These are phyloP conservation scores for Heterohyrax brucei DNA, from an alignment of 2,797 vertebrate species.

Conservation along the genomic window DNA sequence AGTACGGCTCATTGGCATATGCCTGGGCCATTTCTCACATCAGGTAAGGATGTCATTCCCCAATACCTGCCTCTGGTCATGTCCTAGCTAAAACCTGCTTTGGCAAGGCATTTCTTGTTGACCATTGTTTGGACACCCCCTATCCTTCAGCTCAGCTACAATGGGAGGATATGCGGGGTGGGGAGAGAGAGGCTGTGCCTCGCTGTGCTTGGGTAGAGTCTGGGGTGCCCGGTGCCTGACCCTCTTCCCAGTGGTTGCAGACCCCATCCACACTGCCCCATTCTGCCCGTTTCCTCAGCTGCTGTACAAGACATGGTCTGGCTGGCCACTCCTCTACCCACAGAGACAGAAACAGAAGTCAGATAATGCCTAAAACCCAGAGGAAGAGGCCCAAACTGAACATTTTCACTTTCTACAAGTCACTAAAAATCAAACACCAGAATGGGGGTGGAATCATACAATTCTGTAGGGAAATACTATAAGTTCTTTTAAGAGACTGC, in stretches of 20 bases:
- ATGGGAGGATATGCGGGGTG: not conserved
- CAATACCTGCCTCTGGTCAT: not conserved
- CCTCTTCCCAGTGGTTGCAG: not conserved
- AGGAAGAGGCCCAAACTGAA: not conserved
- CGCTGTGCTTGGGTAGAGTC: not conserved
- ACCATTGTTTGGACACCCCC: slow-evolving; percentile 13
- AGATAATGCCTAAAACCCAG: not conserved
- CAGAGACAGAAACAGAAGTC: not conserved
- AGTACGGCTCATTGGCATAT: rapidly evolving
- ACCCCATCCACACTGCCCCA: not conserved
- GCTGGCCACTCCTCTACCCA: not conserved
- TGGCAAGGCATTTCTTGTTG: slow-evolving; percentile 3
- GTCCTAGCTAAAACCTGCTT: not conserved
- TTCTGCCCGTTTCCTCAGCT: not conserved
- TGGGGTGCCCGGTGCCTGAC: not conserved
- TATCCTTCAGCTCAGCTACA: not conserved
- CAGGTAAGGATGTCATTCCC: not conserved
- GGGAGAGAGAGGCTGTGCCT: not conserved
- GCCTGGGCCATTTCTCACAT: not conserved
- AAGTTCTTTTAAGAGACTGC: not conserved
- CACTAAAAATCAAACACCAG: not conserved
- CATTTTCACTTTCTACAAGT: not conserved
- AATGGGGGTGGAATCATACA: not conserved
- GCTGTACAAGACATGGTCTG: not conserved
- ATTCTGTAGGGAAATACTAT: not conserved